Conservation (phyloP, 2,113 vertebrate species). For the Limanda limanda region DNA sequence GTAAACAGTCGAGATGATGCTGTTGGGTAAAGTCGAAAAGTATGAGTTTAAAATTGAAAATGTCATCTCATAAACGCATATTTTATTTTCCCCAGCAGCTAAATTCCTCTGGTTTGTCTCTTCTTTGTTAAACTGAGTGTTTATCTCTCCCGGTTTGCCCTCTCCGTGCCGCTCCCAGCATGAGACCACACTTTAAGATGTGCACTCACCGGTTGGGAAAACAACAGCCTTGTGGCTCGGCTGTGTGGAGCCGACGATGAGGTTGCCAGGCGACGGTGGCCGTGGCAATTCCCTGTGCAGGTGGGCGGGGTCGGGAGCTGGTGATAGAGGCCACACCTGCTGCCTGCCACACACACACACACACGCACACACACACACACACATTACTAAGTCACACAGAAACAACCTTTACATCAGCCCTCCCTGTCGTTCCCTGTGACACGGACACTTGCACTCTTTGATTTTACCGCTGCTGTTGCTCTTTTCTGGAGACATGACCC, state of each 20-base stretch:
- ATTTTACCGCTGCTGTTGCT: conserved; percentile 34
- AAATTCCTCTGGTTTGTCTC: not conserved
- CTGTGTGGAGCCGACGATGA: conserved; percentile 30
- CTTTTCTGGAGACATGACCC: conserved; percentile 49
- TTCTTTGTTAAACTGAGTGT: not conserved
- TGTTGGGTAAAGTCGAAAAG: not conserved
- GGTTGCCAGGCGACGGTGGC: conserved; percentile 69
- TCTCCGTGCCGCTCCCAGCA: conserved; percentile 13
- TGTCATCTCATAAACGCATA: not conserved
- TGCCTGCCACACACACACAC: conserved; percentile 22
- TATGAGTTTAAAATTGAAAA: not conserved
- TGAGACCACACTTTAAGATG: not conserved
- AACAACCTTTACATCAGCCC: conserved; percentile 25
- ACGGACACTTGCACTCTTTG: conserved; percentile 28
- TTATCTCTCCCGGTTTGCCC: not conserved
- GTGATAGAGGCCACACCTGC: conserved; percentile 61
- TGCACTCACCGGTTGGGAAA: conserved; percentile 40
- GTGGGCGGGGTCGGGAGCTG: conserved; percentile 60
- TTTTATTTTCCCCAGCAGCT: not conserved
- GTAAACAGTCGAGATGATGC: not conserved
- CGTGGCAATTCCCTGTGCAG: conserved; percentile 64
- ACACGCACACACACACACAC: conserved; percentile 13
- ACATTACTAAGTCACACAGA: conserved; percentile 25
- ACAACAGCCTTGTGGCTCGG: conserved; percentile 49
- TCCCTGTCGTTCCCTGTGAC: conserved; percentile 20